These are phyloP conservation scores for Tokudaia muenninki DNA, from an alignment of 2,797 vertebrate genomes.

Conservation along the genomic window DNA sequence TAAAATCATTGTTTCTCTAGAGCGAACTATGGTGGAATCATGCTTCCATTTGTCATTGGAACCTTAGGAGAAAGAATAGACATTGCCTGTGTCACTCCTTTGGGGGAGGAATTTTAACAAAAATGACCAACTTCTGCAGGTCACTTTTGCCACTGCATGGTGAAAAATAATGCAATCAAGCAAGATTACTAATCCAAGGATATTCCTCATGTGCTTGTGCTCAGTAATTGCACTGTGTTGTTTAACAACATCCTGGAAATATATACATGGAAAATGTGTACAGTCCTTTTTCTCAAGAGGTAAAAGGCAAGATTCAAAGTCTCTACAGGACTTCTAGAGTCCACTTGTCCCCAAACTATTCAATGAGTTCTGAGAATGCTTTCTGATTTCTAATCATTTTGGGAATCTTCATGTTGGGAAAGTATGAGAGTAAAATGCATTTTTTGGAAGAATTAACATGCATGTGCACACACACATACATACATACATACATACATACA, in stretches of 20 bases:
- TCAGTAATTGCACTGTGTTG: not conserved
- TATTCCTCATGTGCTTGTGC: not conserved
- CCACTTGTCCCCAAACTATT: not conserved
- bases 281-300: not conserved
- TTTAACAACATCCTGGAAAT: not conserved
- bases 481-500: not conserved
- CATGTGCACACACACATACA: not conserved
- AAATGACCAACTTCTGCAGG: not conserved
- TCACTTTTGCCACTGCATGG: not conserved
- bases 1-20: not conserved
- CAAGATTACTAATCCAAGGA: not conserved
- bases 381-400: not conserved
- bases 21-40: not conserved
- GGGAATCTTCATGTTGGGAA: not conserved
- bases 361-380: not conserved
- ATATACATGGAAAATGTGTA: not conserved
- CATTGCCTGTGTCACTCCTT: not conserved
- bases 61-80: not conserved
- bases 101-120: not conserved
- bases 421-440: conserved; percentile 1
- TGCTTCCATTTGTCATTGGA: not conserved
- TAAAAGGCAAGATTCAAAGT: not conserved
- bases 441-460: not conserved
- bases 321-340: not conserved
- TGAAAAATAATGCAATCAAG: not conserved